phyloP scores from a whole-genome alignment of 2,797 vertebrate species.

The Botia almorhae region DNA sequence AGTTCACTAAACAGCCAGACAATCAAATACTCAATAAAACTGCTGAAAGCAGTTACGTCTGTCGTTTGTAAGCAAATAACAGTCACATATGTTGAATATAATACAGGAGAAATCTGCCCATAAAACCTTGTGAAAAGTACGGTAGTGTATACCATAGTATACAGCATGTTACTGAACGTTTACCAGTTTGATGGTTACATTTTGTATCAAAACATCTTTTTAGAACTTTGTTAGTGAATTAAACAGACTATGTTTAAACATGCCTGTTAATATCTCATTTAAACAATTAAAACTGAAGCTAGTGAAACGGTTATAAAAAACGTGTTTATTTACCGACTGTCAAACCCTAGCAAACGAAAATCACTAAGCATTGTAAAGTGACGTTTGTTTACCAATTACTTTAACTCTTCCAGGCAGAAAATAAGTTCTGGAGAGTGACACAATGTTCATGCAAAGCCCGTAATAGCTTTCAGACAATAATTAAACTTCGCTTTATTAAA shows the following conservation, averaged over 20 bases:
- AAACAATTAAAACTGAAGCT: constrained; percentile 1
- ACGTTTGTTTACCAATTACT: constrained; percentile 78
- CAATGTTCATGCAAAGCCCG: constrained; percentile 64
- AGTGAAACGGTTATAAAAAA: not conserved
- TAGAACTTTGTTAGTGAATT: not conserved
- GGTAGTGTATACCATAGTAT: not conserved
- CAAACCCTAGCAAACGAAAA: constrained; percentile 52
- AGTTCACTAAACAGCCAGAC: constrained; percentile 38
- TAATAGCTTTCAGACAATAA: constrained; percentile 71
- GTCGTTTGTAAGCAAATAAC: constrained; percentile 21
- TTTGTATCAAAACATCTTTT: not conserved
- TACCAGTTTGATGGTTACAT: not conserved
- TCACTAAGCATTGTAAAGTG: constrained; percentile 56
- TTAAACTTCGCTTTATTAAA: constrained; percentile 70
- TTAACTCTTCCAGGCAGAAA: constrained; percentile 75
- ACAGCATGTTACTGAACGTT: not conserved
- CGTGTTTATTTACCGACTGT: constrained; percentile 56
- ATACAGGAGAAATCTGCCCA: not conserved
- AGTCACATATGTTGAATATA: constrained; percentile 12
- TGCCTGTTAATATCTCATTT: not conserved
- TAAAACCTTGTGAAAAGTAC: not conserved
- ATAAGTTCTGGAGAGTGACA: constrained; percentile 64
- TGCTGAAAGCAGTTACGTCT: constrained; percentile 42
- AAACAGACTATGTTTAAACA: not conserved
- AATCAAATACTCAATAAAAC: constrained; percentile 28